A percentile compares a stretch with the other conserved stretches of the same genome.
phyloP scores from a whole-genome alignment of 2,888 invertebrate genomes.

The Apamea monoglypha region DNA sequence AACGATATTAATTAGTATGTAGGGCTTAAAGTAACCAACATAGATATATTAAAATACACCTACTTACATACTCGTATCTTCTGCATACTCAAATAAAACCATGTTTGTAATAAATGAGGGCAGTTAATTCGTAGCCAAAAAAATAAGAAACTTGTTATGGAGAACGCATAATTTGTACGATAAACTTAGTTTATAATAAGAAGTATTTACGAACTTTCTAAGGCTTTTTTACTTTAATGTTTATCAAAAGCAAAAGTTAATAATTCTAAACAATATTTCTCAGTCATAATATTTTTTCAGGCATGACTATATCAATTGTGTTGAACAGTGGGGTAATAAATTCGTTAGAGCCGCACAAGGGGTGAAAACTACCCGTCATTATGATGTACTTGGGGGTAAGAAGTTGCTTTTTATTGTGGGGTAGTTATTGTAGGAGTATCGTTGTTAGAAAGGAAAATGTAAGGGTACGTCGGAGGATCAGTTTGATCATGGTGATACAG shows the following conservation, averaged over 20 bases:
- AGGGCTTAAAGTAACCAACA: not conserved
- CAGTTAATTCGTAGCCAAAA: not conserved
- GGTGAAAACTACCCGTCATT: constrained; percentile 84
- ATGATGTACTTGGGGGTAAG: constrained; percentile 60
- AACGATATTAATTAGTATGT: not conserved
- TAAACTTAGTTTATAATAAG: not conserved
- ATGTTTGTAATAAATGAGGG: not conserved
- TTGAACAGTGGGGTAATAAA: constrained; percentile 73
- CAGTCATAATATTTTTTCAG: constrained; percentile 41
- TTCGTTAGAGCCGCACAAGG: constrained; percentile 73
- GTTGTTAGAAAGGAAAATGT: constrained; percentile 16
- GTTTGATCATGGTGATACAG: not conserved
- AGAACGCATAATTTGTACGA: not conserved
- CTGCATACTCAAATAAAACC: not conserved
- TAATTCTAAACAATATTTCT: constrained; percentile 29
- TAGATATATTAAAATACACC: not conserved
- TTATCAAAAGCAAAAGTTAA: not conserved
- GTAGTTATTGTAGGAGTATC: constrained; percentile 52
- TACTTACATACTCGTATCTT: not conserved
- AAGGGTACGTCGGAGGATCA: constrained; percentile 4
- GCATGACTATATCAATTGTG: constrained; percentile 64
- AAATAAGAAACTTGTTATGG: not conserved
- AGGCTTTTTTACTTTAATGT: not conserved
- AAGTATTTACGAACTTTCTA: not conserved
- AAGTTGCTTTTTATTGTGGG: constrained; percentile 63